These are phyloP conservation scores for Drosophila eugracilis DNA, from an alignment of 1,140 invertebrate species.

Conservation along the genomic window DNA sequence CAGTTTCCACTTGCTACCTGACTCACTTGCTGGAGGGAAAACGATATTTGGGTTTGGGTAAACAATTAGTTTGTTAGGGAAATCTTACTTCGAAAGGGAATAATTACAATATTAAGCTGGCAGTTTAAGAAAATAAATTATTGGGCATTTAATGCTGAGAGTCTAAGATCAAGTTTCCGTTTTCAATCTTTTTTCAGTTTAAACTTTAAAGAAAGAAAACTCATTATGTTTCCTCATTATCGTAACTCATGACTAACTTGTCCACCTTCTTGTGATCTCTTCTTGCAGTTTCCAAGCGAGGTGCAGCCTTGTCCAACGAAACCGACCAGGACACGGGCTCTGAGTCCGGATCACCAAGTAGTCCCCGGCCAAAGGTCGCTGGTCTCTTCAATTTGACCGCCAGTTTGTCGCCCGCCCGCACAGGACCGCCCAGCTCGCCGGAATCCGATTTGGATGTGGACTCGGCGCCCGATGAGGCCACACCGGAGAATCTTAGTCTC, in stretches of 20 bases:
- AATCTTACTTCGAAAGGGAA: neutral
- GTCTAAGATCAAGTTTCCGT: too few relatives aligned
- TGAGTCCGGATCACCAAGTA: constrained; percentile 86
- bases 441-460: constrained; percentile 86
- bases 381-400: constrained; percentile 76
- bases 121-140: too few relatives aligned
- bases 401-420: constrained; percentile 85
- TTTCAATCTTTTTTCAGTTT: too few relatives aligned
- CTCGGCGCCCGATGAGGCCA: constrained; percentile 86
- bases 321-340: constrained; percentile 84
- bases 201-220: too few relatives aligned
- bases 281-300: constrained; percentile 86
- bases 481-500: constrained; percentile 88
- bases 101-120: neutral
- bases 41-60: neutral
- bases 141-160: too few relatives aligned
- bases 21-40: neutral
- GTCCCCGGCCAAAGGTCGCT: constrained; percentile 85
- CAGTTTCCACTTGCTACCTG: constrained; percentile 62
- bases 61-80: neutral
- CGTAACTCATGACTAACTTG: constrained; percentile 9
- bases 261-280: neutral
- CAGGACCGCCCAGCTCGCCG: constrained; percentile 84
- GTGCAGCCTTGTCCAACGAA: constrained; percentile 85
- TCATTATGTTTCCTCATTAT: too few relatives aligned